Percentiles rank a stretch among this genome's conserved stretches.
Evolutionary conservation across 2,113 vertebrate species (phyloP).

Genomic region (Epinephelus cyanopodus): DNA sequence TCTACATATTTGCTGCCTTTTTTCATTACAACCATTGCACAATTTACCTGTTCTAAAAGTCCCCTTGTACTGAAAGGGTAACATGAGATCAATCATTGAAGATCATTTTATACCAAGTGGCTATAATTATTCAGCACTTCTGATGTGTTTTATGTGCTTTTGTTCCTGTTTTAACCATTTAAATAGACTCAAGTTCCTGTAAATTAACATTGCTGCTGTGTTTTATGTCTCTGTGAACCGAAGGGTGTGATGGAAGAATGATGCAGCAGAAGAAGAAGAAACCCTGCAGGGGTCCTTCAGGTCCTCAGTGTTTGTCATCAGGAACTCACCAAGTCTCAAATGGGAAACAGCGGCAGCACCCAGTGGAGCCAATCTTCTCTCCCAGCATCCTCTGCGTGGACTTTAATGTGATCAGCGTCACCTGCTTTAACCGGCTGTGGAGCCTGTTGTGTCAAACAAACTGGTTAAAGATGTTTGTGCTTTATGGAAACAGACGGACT

Average conservation of each 20-base stretch:
- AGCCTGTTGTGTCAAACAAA: neutral
- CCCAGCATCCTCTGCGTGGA: constrained; percentile 1
- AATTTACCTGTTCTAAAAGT: no score
- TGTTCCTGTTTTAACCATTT: no score
- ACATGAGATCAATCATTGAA: no score
- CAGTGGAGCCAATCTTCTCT: neutral
- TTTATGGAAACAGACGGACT: neutral
- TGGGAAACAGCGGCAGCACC: neutral
- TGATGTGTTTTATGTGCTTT: no score
- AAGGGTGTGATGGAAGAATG: neutral
- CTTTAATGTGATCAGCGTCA: constrained; percentile 3
- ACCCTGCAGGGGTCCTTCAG: neutral
- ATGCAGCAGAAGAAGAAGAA: neutral
- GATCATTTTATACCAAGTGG: no score
- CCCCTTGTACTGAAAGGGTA: no score
- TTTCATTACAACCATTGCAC: no score
- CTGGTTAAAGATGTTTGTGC: neutral
- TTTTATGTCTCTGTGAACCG: neutral
- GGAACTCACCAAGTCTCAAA: constrained; percentile 1
- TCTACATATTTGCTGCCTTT: no score
- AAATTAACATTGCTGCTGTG: neutral
- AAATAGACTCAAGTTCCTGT: no score
- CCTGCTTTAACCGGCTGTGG: neutral
- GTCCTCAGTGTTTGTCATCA: constrained; percentile 2
- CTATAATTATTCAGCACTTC: no score